A percentile compares a stretch with the other conserved stretches of the same genome.
Evolutionary conservation across 2,888 invertebrate genomes (phyloP).

Genomic region (Marronus borbonicus): DNA sequence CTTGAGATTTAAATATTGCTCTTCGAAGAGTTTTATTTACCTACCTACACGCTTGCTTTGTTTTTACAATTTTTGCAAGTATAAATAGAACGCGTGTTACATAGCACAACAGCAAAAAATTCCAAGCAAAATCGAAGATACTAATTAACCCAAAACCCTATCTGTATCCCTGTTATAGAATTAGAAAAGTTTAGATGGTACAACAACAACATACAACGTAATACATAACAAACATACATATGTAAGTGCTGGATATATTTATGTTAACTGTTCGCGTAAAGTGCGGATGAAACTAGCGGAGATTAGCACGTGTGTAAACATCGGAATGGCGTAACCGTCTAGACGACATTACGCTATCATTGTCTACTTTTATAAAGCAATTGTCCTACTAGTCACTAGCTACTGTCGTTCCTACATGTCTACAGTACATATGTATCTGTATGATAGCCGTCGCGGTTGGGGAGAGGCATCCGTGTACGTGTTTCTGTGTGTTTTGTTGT

Average conservation of each 20-base stretch:
- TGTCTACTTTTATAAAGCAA: conserved; percentile 39
- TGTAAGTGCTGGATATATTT: conserved; percentile 1
- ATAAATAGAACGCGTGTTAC: too few relatives aligned
- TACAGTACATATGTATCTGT: too few relatives aligned
- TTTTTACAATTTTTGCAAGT: too few relatives aligned
- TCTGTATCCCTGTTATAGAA: too few relatives aligned
- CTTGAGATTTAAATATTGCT: too few relatives aligned
- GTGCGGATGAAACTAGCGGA: conserved; percentile 6
- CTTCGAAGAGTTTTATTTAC: too few relatives aligned
- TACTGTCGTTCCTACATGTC: background rate
- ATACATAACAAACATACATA: background rate
- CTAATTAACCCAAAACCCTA: background rate
- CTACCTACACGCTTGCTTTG: too few relatives aligned
- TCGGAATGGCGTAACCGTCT: conserved; percentile 28
- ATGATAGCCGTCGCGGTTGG: too few relatives aligned
- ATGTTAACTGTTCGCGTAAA: background rate
- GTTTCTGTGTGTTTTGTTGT: background rate
- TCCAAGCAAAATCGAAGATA: background rate
- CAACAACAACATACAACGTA: background rate
- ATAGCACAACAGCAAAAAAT: too few relatives aligned
- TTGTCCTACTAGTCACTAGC: conserved; percentile 15
- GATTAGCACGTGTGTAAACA: conserved; percentile 31
- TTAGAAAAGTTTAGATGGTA: too few relatives aligned
- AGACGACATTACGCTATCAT: conserved; percentile 36
- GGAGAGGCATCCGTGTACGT: background rate